These are phyloP conservation scores for Pleuronectes platessa DNA, from an alignment of 2,113 vertebrate genomes.

Conservation along the genomic window DNA sequence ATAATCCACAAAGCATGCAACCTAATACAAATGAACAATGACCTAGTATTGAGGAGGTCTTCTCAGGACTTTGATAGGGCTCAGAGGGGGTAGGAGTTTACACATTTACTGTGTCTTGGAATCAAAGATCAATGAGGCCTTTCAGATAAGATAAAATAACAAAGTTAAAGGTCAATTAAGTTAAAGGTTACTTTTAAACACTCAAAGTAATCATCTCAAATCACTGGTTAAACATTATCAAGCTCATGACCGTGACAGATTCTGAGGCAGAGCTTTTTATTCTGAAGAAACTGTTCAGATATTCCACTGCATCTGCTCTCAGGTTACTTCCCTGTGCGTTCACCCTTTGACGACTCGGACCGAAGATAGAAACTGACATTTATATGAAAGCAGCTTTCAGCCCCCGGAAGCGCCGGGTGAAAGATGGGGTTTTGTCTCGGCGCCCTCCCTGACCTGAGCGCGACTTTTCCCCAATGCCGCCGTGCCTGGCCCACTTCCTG, in stretches of 20 bases:
- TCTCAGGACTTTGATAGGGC: neutral
- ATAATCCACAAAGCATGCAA: neutral
- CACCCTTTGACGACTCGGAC: neutral
- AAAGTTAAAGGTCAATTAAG: neutral
- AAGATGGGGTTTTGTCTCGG: slow-evolving; percentile 40
- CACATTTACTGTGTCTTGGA: neutral
- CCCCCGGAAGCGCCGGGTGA: neutral
- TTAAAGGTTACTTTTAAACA: too few species aligned
- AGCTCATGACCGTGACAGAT: neutral
- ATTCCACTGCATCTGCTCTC: neutral
- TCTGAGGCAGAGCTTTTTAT: neutral
- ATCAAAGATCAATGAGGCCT: slow-evolving; percentile 4
- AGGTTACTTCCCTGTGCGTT: neutral
- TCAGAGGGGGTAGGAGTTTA: neutral
- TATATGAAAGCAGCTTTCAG: slow-evolving; percentile 19
- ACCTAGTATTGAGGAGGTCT: neutral
- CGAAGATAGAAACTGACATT: neutral
- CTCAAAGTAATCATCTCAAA: neutral
- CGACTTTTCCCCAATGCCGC: slow-evolving; percentile 40
- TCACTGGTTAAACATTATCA: slow-evolving; percentile 15
- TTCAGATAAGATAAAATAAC: neutral
- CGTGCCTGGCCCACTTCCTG: slow-evolving; percentile 62
- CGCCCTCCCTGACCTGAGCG: slow-evolving; percentile 43
- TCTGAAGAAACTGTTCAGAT: neutral
- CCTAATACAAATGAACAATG: neutral